phyloP scores from a whole-genome alignment of 1,140 invertebrate species.

The Cyclargus thomasi region DNA sequence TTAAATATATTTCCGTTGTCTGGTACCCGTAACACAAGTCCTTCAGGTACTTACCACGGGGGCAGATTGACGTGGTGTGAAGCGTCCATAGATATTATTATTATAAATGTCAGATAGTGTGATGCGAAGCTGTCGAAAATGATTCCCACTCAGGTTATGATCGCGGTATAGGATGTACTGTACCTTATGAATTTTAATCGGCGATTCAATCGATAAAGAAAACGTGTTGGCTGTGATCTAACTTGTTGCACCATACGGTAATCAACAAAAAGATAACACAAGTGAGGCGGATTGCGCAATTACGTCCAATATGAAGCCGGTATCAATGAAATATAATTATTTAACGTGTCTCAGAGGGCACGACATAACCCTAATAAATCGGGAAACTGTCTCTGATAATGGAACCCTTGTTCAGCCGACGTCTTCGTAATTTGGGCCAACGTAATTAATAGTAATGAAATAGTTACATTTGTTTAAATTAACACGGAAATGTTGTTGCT shows the following conservation, averaged over 20 bases:
- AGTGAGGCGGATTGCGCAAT: background rate
- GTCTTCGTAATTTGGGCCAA: conserved; percentile 16
- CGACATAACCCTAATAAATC: conserved; percentile 50
- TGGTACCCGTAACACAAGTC: no score
- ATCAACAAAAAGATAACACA: background rate
- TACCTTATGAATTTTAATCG: no score
- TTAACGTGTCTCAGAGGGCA: conserved; percentile 39
- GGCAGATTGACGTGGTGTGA: no score
- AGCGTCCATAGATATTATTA: no score
- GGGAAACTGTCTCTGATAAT: conserved; percentile 42
- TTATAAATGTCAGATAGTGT: no score
- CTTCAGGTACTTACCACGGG: no score
- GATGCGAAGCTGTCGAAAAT: no score
- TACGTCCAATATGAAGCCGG: conserved; percentile 23
- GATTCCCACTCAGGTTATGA: no score
- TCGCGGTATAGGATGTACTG: no score
- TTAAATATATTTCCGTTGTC: no score
- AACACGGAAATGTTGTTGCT: background rate
- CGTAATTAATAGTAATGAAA: background rate
- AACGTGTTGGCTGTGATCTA: no score
- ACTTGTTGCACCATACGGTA: background rate
- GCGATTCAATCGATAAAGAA: no score
- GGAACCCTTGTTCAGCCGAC: conserved; percentile 36
- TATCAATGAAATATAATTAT: conserved; percentile 38
- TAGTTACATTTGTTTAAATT: conserved; percentile 2